Base-by-base conservation (phyloP, 2,113 vertebrate genomes). In the Brachyistius frenatus region DNA sequence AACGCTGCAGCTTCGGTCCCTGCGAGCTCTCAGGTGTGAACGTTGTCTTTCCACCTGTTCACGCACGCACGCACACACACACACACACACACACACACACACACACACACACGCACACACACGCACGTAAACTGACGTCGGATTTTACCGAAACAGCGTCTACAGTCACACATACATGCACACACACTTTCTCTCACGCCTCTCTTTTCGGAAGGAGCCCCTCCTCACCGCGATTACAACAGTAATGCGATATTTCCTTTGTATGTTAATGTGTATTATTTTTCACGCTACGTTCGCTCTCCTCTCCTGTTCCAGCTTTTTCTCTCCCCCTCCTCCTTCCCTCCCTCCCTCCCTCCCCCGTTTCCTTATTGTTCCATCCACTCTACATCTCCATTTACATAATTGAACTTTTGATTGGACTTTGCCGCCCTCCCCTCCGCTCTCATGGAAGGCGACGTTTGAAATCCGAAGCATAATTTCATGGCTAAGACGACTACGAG, bases 361-460 rank as follows among this genome's bases (percentile, higher is more conserved):
- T 75, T 86, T 46, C 60, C 66, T 80, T 75, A 88, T 94, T 93
- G 88, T 85, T 94, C 91, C 90, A 90, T 90, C 90, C 88, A 88
- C 91, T 90, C 83, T 71, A 94, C 86, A 87, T 93, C 90, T 77
- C 84, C 73, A 93, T 94, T 95, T 93, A 92, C 93, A 94, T 94
- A 94, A 94, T 93, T 93, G 90, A 93, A 94, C 89, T 94, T 95
- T 94, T 94, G 89, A 94, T 94, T 94, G 89, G 93, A 93, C 91
- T 91, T 83, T 69, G 57, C 85, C 70, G 4, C 39, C 39, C 39
- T 11, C 10, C 78, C 78, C 69, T 84, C 74, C 15, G 41, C 79
- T 85, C 86, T 89, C 81, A 81, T 80, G 77, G 66, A 23, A 80
- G 74, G 56, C 65, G 31, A 41, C 49, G 68, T 88, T 86, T 88